Evolutionary conservation across 64 coral and sea anemone genomes (phyloP).

Genomic region (Catalaphyllia jardinei): DNA sequence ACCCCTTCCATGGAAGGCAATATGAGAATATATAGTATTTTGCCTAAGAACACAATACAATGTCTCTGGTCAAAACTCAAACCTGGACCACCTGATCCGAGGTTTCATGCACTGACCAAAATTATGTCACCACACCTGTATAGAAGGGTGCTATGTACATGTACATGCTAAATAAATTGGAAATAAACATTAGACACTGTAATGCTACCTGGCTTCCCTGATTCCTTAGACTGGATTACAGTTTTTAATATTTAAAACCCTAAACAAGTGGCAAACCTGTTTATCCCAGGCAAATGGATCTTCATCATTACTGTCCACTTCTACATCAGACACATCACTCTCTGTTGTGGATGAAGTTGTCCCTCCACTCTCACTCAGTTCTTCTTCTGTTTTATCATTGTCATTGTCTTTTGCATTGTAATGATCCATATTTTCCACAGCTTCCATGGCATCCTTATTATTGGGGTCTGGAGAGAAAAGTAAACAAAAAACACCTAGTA

Average conservation of each 20-base stretch:
- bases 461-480: not conserved
- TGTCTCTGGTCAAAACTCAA: no score
- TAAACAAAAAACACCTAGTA: not conserved
- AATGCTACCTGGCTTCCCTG: no score
- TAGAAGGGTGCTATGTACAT: no score
- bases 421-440: conserved; percentile 46
- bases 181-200: no score
- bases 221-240: not conserved
- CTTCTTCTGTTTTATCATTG: conserved; percentile 79
- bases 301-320: conserved; percentile 85
- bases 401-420: conserved; percentile 53
- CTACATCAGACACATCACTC: conserved; percentile 88
- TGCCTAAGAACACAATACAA: no score
- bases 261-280: conserved; percentile 13
- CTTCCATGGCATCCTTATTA: conserved; percentile 5
- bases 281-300: conserved; percentile 90
- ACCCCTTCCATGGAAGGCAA: no score
- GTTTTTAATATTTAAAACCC: not conserved
- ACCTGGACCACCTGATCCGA: no score
- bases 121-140: no score
- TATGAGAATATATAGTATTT: no score
- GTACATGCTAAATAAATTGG: no score
- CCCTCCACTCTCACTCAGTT: conserved; percentile 76
- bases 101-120: no score
- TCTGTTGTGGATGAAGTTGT: conserved; percentile 81